Conservation (phyloP, 2,888 invertebrate species). For the Anorthoa munda region DNA sequence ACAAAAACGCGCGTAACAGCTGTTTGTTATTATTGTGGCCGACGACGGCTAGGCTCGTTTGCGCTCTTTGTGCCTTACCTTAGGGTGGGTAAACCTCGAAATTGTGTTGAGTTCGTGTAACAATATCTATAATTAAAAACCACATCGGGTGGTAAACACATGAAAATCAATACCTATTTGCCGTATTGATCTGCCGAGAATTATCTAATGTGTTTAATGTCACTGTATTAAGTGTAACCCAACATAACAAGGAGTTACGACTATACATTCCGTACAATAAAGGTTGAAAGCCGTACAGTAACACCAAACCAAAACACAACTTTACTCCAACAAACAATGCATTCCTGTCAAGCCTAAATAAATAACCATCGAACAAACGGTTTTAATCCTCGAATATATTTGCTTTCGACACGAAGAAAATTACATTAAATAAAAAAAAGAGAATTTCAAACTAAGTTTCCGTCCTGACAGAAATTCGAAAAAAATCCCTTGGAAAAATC, state of each 20-base stretch:
- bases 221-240: not conserved
- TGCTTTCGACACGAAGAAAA: conserved; percentile 37
- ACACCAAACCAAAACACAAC: not conserved
- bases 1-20: conserved; percentile 51
- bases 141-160: not conserved
- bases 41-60: conserved; percentile 24
- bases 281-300: not conserved
- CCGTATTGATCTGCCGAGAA: not conserved
- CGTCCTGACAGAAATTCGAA: conserved; percentile 71
- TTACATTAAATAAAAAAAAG: conserved; percentile 42
- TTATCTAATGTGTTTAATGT: not conserved
- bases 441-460: conserved; percentile 68
- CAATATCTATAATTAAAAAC: conserved; percentile 35
- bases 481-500: conserved; percentile 77
- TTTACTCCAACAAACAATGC: not conserved
- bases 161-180: conserved; percentile 15
- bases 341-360: conserved; percentile 23
- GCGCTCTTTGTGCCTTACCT: conserved; percentile 21
- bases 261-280: not conserved
- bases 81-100: conserved; percentile 13
- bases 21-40: conserved; percentile 49
- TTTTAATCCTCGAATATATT: conserved; percentile 35
- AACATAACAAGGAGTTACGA: not conserved
- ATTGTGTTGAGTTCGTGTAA: conserved; percentile 26
- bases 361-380: conserved; percentile 20